Conservation (phyloP, 2,888 invertebrate genomes). For the Stenodera caucasica region DNA sequence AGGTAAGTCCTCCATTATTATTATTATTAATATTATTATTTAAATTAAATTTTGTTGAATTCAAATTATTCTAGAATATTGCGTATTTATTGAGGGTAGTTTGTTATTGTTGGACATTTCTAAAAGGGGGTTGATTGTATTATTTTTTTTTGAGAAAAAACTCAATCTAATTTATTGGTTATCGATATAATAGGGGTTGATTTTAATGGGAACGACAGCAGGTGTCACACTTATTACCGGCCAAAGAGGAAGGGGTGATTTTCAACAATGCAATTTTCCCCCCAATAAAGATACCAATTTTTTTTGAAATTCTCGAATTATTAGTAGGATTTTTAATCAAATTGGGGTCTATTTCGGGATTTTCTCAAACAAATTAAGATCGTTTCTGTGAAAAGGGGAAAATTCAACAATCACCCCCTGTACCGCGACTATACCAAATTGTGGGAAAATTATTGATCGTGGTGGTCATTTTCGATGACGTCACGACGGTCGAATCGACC, state of each 20-base stretch:
- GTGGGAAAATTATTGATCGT: constrained; percentile 54
- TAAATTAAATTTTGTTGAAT: too few species aligned
- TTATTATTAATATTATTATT: too few species aligned
- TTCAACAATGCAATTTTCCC: background rate
- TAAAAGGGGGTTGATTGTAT: background rate
- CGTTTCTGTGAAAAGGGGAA: too few species aligned
- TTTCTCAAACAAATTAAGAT: too few species aligned
- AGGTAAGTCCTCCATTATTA: too few species aligned
- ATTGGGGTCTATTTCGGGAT: too few species aligned
- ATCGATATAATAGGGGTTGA: constrained; percentile 17
- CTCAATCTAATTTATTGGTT: constrained; percentile 27
- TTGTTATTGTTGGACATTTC: too few species aligned
- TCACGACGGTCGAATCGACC: constrained; percentile 53
- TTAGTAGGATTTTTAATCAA: too few species aligned
- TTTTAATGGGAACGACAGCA: constrained; percentile 33
- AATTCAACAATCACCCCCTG: too few species aligned
- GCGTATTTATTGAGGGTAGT: background rate
- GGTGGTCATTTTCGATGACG: constrained; percentile 51
- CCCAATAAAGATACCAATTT: too few species aligned
- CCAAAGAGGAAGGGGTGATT: constrained; percentile 11
- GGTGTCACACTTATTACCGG: constrained; percentile 28
- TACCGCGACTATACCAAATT: constrained; percentile 13
- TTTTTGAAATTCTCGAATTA: too few species aligned
- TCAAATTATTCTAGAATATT: too few species aligned
- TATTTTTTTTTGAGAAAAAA: constrained; percentile 11